Conservation (phyloP, 1,140 invertebrate species). For the Archivesica marissinica region DNA sequence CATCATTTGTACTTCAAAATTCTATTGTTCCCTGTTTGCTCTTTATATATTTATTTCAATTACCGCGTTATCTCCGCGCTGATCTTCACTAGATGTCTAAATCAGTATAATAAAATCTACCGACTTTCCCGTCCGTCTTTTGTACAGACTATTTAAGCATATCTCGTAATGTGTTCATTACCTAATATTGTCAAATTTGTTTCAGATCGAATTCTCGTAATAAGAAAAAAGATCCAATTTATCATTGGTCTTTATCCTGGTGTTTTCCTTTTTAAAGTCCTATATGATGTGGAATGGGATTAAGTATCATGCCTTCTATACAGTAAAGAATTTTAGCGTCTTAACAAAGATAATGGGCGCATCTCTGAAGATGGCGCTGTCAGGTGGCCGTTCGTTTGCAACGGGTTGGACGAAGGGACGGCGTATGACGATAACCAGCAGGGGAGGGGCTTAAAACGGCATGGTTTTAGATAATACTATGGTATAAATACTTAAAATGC, state of each 20-base stretch:
- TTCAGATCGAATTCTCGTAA: conserved; percentile 26
- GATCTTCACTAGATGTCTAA: background rate
- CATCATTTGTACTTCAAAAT: background rate
- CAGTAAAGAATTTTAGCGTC: conserved; percentile 21
- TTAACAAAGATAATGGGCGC: conserved; percentile 48
- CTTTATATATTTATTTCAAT: conserved; percentile 19
- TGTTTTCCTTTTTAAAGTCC: conserved; percentile 6
- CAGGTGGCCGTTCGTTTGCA: conserved; percentile 15
- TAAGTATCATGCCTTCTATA: conserved; percentile 40
- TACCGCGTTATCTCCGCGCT: conserved; percentile 30
- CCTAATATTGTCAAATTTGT: conserved; percentile 36
- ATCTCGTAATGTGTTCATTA: conserved; percentile 33
- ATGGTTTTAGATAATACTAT: conserved; percentile 55
- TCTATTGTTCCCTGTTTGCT: conserved; percentile 14
- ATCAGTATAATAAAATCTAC: background rate
- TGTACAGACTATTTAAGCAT: background rate
- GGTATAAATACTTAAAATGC: conserved; percentile 64
- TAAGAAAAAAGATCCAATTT: conserved; percentile 25
- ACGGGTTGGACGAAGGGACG: conserved; percentile 32
- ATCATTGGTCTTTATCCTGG: conserved; percentile 1
- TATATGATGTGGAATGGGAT: background rate
- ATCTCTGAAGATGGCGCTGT: conserved; percentile 41
- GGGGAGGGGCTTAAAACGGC: conserved; percentile 65
- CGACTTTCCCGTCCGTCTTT: background rate
- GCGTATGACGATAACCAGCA: conserved; percentile 39